phyloP scores from a whole-genome alignment of 2,113 vertebrate genomes.

The Callipepla squamata region DNA sequence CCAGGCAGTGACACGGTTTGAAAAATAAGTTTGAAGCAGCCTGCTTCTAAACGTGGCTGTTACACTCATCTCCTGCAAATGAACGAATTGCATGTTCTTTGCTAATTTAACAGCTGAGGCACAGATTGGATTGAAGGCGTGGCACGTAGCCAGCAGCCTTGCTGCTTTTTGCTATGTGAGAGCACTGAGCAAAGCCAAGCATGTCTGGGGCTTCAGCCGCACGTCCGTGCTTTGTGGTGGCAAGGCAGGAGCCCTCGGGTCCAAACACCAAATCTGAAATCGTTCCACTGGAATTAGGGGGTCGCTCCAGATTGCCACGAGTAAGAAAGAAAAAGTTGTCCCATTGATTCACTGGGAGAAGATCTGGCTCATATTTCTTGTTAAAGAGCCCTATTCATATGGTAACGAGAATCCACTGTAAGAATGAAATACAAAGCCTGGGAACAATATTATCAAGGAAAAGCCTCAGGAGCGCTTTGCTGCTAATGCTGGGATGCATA shows the following conservation, averaged over 20 bases:
- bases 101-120: neutral
- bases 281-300: neutral
- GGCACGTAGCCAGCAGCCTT: neutral
- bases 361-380: neutral
- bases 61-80: neutral
- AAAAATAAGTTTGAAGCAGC: neutral
- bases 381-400: neutral
- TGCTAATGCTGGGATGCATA: constrained; percentile 41
- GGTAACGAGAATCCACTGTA: neutral
- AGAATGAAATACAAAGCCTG: neutral
- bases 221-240: neutral
- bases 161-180: neutral
- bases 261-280: neutral
- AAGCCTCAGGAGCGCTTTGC: constrained; percentile 55
- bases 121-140: neutral
- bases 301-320: neutral
- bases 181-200: neutral
- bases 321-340: neutral
- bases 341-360: neutral
- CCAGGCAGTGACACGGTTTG: neutral
- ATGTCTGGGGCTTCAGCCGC: neutral
- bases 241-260: neutral
- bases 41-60: neutral
- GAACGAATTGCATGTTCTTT: neutral
- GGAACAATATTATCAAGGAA: constrained; percentile 40